Evolutionary conservation across 2,113 vertebrate species (phyloP).

Genomic region (Nyctibius bracteatus): DNA sequence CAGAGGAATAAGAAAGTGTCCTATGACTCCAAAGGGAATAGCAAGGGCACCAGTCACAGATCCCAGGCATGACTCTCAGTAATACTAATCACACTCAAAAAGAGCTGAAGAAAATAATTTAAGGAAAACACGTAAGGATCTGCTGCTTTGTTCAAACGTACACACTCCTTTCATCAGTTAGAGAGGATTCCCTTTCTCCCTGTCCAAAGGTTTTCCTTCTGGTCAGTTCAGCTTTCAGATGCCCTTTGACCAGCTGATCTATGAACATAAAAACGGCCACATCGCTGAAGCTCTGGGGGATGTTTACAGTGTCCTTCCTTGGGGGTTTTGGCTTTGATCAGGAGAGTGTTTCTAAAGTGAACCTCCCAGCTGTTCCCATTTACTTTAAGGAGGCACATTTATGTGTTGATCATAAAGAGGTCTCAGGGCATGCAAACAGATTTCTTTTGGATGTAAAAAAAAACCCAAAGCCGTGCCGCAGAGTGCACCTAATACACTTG

Average conservation of each 20-base stretch:
- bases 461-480: background rate
- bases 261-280: background rate
- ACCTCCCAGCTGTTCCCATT: background rate
- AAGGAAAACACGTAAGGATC: background rate
- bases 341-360: background rate
- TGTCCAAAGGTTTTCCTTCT: background rate
- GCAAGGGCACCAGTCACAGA: background rate
- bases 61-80: background rate
- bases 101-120: background rate
- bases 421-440: background rate
- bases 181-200: background rate
- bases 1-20: background rate
- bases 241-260: background rate
- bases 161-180: background rate
- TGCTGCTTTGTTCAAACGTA: background rate
- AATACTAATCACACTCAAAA: background rate
- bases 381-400: background rate
- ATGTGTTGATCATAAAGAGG: background rate
- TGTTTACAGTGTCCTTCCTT: background rate
- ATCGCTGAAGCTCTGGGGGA: background rate
- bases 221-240: background rate
- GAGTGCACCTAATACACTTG: background rate
- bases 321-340: background rate
- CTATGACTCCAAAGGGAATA: background rate
- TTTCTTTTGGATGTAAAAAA: background rate